A percentile compares a stretch with the other conserved stretches of the same genome.
Evolutionary conservation across 2,113 vertebrate genomes (phyloP).

Genomic region (Brachyhypopomus occidentalis): DNA sequence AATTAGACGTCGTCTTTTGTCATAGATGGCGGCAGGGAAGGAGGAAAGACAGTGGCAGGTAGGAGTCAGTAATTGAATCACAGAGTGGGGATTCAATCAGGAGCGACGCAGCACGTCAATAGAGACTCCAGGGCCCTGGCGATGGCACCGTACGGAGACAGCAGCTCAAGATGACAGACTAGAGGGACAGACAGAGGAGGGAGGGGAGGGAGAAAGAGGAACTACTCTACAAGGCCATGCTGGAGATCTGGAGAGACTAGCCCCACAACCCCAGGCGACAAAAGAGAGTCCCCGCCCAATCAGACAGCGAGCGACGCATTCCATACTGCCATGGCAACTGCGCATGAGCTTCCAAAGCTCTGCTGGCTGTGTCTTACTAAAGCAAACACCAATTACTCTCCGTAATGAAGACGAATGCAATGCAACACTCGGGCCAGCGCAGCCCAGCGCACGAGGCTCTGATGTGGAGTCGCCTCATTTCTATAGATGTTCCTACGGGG

Average conservation of each 20-base stretch:
- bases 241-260: not conserved
- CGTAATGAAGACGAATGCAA: not conserved
- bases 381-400: constrained; percentile 31
- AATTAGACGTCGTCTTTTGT: constrained; percentile 47
- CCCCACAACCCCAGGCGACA: constrained; percentile 1
- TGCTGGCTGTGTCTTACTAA: not conserved
- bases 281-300: not conserved
- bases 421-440: not conserved
- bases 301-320: not conserved
- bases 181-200: not conserved
- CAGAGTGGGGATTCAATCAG: constrained; percentile 48
- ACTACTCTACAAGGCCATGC: not conserved
- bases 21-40: constrained; percentile 13
- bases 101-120: constrained; percentile 46
- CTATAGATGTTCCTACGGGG: not conserved
- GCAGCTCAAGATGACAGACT: constrained; percentile 26
- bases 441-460: not conserved
- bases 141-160: not conserved
- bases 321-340: constrained; percentile 24
- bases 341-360: not conserved
- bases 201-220: not conserved
- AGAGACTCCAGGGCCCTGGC: constrained; percentile 27
- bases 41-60: constrained; percentile 39
- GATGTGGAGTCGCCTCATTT: not conserved
- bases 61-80: constrained; percentile 56